phyloP scores from a whole-genome alignment of 2,888 invertebrate species.

The Ormyrus nitidulus region DNA sequence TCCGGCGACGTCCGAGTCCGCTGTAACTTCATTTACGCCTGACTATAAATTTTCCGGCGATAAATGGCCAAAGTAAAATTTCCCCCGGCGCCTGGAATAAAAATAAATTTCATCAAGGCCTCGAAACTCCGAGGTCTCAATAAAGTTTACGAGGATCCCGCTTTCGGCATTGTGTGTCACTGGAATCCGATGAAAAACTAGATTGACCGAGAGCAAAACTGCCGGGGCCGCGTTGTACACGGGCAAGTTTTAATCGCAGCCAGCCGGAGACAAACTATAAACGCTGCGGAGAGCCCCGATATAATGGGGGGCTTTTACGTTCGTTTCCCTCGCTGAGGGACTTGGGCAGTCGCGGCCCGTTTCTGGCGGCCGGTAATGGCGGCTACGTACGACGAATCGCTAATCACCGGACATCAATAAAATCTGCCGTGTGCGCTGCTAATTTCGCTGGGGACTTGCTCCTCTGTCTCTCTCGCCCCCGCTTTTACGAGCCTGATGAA shows the following conservation, averaged over 20 bases:
- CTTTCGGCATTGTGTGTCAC: conserved; percentile 13
- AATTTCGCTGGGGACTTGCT: conserved; percentile 50
- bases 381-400: conserved; percentile 57
- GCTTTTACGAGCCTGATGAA: conserved; percentile 60
- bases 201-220: conserved; percentile 7
- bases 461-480: background rate
- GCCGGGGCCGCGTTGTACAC: no score
- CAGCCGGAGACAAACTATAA: conserved; percentile 5
- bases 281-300: background rate
- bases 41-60: conserved; percentile 47
- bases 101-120: conserved; percentile 50
- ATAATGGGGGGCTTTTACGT: no score
- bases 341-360: background rate
- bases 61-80: conserved; percentile 47
- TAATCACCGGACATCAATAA: conserved; percentile 61
- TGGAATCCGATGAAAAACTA: conserved; percentile 40
- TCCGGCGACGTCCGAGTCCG: conserved; percentile 18
- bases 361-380: background rate
- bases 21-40: conserved; percentile 41
- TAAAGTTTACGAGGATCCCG: conserved; percentile 48
- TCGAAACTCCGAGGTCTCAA: background rate
- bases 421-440: conserved; percentile 56
- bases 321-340: background rate
- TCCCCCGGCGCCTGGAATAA: conserved; percentile 45
- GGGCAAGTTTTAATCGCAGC: conserved; percentile 21